Conservation (phyloP, 2,113 vertebrate genomes). For the Leuciscus idus region DNA sequence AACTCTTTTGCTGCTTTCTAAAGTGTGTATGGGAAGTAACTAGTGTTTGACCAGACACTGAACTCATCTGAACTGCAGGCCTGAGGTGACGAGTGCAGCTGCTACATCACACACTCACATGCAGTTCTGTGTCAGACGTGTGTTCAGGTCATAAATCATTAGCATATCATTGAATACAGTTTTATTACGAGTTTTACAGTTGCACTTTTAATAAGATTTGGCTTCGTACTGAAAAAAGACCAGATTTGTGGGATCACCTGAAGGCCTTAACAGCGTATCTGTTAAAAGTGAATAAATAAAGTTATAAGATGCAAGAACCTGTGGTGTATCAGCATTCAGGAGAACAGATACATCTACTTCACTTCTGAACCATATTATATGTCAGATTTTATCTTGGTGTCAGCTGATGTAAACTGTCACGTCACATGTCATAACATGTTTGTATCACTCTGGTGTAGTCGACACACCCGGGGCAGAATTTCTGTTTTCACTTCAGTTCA, state of each 20-base stretch:
- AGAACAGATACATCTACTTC: neutral
- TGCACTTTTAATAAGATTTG: neutral
- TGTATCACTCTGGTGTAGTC: slow-evolving; percentile 35
- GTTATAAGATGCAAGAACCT: neutral
- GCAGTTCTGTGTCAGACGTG: neutral
- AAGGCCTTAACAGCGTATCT: neutral
- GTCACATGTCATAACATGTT: slow-evolving; percentile 46
- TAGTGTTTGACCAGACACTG: neutral
- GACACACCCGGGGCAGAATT: slow-evolving; percentile 11
- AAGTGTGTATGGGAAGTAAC: neutral
- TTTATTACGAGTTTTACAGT: no score
- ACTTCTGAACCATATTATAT: neutral
- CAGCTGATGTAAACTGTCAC: slow-evolving; percentile 36
- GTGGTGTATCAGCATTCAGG: neutral
- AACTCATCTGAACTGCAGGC: neutral
- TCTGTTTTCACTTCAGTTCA: slow-evolving; percentile 21
- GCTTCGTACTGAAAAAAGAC: neutral
- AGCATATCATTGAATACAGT: neutral
- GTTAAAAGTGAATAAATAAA: slow-evolving; percentile 13
- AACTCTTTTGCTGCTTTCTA: neutral
- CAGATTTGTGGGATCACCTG: neutral
- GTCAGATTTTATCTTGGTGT: slow-evolving; percentile 12
- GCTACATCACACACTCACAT: neutral
- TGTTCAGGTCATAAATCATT: neutral
- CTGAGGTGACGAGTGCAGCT: neutral